Conservation (phyloP, 2,113 vertebrate species). For the Brachionichthys hirsutus region DNA sequence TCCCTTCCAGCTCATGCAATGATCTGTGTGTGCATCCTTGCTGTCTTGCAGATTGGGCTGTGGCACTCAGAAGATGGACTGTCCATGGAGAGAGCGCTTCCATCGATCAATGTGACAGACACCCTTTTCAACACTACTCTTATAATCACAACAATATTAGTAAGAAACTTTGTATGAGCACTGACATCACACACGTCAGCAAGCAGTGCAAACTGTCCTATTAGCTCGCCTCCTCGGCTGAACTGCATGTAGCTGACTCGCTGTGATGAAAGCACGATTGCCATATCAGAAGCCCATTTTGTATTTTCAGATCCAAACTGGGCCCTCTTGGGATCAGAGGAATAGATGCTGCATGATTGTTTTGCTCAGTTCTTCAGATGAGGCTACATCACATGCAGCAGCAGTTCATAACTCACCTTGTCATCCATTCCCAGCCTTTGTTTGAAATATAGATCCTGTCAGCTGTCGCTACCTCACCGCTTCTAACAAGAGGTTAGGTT, state of each 20-base stretch:
- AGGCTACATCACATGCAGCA: constrained; percentile 47
- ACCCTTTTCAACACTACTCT: constrained; percentile 96
- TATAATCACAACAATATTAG: constrained; percentile 95
- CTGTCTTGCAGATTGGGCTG: constrained; percentile 89
- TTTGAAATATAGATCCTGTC: constrained; percentile 50
- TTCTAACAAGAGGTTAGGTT: too few species aligned
- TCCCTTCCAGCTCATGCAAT: constrained; percentile 41
- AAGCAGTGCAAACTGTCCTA: constrained; percentile 7
- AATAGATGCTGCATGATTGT: constrained; percentile 48
- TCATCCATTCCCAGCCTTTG: constrained; percentile 50
- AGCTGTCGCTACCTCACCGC: constrained; percentile 18
- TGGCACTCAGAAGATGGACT: constrained; percentile 96
- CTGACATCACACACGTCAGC: constrained; percentile 1
- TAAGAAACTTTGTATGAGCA: constrained; percentile 73
- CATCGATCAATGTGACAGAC: constrained; percentile 89
- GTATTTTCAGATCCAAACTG: constrained; percentile 52
- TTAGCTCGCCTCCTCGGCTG: constrained; percentile 22
- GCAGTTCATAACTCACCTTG: constrained; percentile 57
- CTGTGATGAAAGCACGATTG: constrained; percentile 45
- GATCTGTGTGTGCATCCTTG: constrained; percentile 40
- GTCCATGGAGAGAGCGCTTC: constrained; percentile 91
- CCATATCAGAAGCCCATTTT: constrained; percentile 62
- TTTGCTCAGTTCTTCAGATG: constrained; percentile 54
- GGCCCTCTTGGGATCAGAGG: constrained; percentile 53
- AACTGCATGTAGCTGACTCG: constrained; percentile 50